Base-by-base conservation (phyloP, 2,797 vertebrate species). In the Gadopsis marmoratus region DNA sequence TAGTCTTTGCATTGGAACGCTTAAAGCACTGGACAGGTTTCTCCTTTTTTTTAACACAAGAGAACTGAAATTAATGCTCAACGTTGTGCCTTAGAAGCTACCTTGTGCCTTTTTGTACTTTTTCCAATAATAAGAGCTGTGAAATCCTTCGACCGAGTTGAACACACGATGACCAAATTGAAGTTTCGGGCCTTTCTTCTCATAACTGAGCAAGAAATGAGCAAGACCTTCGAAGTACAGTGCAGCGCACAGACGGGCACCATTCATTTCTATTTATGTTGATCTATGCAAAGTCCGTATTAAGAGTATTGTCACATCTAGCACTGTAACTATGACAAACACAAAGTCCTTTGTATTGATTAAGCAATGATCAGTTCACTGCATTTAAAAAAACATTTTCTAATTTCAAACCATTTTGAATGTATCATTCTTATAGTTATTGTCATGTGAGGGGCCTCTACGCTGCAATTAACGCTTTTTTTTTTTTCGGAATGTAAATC, bases 71-170 rank as follows among this genome's bases (percentile, higher is more conserved):
- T 51, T 26, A 74, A 62, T 50, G n/a, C 56, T 56, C 3, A 45
- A 0, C 19, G 43, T 45, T 29, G 29, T 45, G 45, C 26, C 58
- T 70, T 33, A n/a, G 29, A 73, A 51, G 31, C 23, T 29, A 23
- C 59, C 1, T 47, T 75, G 45, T 79, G 55, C 47, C 71, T 75
- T 77, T 77, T 81, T 77, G 26, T 74, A 68, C 0, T 21, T 70
- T 73, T 72, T 39, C 29, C 45, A 14, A 9, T 23, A 31, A 43
- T 21, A 23, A 8, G 31, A 81, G 66, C 66, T 75, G 33, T 66
- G 26, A 77, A 73, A 56, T 61, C n/a, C 41, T 71, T 60, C 2
- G 11, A 55, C 51, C 26, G 33, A 68, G 33, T 14, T 26, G 17
- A 75, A 64, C 2, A 59, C 26, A 5, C 26, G 4, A 13, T 17